These are phyloP conservation scores for Semnornis frantzii DNA, from an alignment of 2,113 vertebrate genomes.

Conservation along the genomic window DNA sequence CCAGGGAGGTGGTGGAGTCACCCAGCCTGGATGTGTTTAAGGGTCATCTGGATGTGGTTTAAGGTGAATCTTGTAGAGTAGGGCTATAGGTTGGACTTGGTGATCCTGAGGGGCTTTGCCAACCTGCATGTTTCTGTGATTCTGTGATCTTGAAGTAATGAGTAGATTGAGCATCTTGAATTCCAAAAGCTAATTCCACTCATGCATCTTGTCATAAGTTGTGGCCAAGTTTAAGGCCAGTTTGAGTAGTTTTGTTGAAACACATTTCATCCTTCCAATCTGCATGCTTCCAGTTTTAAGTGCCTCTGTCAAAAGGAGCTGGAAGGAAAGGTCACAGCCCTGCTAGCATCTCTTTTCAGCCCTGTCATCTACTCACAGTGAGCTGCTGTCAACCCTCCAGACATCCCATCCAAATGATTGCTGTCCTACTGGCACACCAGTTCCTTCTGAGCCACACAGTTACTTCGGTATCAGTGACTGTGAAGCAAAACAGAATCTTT, in stretches of 20 bases:
- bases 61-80: too few relatives aligned
- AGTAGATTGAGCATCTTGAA: background rate
- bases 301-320: background rate
- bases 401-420: slow-evolving; percentile 5
- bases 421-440: background rate
- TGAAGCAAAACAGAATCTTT: slow-evolving; percentile 31
- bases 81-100: too few relatives aligned
- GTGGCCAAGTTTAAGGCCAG: background rate
- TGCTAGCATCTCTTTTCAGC: slow-evolving; percentile 14
- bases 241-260: background rate
- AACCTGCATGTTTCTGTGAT: background rate
- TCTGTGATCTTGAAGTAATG: background rate
- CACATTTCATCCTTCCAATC: background rate
- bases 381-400: slow-evolving; percentile 13
- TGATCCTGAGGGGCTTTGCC: background rate
- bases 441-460: background rate
- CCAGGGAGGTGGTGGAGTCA: too few relatives aligned
- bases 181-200: background rate
- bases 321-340: background rate
- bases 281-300: slow-evolving; percentile 9
- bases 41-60: too few relatives aligned
- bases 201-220: background rate
- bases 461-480: background rate
- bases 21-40: too few relatives aligned
- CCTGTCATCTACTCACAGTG: background rate